These are phyloP conservation scores for Hesperia comma DNA, from an alignment of 2,888 invertebrate genomes.

Conservation along the genomic window DNA sequence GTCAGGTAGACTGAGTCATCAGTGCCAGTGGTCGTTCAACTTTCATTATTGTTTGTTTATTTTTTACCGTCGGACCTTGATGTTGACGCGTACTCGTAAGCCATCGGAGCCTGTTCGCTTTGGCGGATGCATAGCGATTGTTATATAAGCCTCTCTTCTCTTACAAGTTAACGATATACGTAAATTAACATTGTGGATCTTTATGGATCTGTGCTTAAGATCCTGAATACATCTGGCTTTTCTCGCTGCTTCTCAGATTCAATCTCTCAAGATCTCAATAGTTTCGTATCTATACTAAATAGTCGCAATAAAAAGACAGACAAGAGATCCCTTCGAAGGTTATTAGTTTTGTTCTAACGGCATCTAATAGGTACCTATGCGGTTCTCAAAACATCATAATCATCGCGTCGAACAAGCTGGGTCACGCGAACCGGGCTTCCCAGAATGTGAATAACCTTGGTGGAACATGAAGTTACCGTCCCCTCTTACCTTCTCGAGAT, in stretches of 20 bases:
- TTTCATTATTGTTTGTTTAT: conserved; percentile 75
- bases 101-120: conserved; percentile 32
- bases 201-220: too few species aligned
- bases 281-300: not conserved
- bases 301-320: not conserved
- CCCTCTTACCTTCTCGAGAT: conserved; percentile 22
- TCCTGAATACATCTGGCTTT: too few species aligned
- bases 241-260: too few species aligned
- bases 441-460: conserved; percentile 45
- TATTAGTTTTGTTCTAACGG: conserved; percentile 25
- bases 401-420: conserved; percentile 24
- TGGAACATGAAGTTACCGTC: conserved; percentile 14
- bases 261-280: too few species aligned
- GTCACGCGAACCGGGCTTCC: conserved; percentile 38
- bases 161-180: too few species aligned
- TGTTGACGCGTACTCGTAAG: conserved; percentile 59
- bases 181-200: too few species aligned
- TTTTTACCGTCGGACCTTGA: conserved; percentile 60
- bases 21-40: conserved; percentile 75
- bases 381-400: conserved; percentile 17
- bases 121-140: conserved; percentile 3
- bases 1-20: conserved; percentile 79
- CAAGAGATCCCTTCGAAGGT: conserved; percentile 1
- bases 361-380: conserved; percentile 33
- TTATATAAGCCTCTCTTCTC: conserved; percentile 1